These are phyloP conservation scores for Hirundichthys speculiger DNA, from an alignment of 2,113 vertebrate genomes.

Conservation along the genomic window DNA sequence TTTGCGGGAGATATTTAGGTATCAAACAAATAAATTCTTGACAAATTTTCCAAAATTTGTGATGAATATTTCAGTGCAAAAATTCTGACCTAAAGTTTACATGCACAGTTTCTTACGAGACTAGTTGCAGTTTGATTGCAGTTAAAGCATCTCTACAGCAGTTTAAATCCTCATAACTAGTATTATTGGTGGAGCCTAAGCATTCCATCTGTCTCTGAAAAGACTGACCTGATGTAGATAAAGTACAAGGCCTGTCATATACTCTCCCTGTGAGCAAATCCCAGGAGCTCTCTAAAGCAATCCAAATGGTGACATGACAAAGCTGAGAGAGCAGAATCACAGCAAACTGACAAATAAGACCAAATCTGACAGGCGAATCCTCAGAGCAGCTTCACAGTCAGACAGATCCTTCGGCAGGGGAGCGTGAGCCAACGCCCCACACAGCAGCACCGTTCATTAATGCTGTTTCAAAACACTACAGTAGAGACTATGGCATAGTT, in stretches of 20 bases:
- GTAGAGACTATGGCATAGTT: conserved; percentile 12
- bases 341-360: conserved; percentile 72
- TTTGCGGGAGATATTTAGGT: neutral
- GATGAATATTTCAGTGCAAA: neutral
- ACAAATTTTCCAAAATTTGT: neutral
- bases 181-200: conserved; percentile 12
- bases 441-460: conserved; percentile 26
- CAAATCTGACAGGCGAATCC: conserved; percentile 71
- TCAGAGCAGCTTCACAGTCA: conserved; percentile 51
- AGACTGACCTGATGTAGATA: conserved; percentile 53
- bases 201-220: conserved; percentile 23
- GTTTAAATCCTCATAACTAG: conserved; percentile 41
- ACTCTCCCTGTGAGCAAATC: conserved; percentile 37
- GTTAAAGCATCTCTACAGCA: conserved; percentile 25
- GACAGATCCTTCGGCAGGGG: conserved; percentile 60
- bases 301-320: conserved; percentile 55
- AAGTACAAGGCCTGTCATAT: conserved; percentile 23
- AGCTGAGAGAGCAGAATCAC: conserved; percentile 70
- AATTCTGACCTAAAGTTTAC: neutral
- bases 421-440: conserved; percentile 54
- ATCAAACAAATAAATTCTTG: neutral
- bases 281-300: conserved; percentile 52
- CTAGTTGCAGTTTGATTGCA: conserved; percentile 7
- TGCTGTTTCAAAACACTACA: conserved; percentile 47
- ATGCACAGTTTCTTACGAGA: neutral